These are phyloP conservation scores for Amniataba percoides DNA, from an alignment of 2,797 vertebrate species.

Conservation along the genomic window DNA sequence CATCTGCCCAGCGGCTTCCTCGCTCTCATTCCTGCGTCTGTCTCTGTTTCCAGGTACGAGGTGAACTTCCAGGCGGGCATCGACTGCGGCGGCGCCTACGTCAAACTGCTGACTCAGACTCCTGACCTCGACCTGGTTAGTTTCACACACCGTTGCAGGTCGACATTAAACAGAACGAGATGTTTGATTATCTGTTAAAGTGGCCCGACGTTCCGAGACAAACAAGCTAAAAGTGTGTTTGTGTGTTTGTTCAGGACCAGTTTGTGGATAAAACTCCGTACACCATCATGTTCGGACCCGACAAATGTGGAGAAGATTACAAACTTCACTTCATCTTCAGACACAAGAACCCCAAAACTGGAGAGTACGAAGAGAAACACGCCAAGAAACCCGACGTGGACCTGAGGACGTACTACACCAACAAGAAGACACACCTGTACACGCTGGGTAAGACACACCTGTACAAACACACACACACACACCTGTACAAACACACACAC, in stretches of 20 bases:
- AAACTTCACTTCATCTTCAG: slow-evolving; percentile 99
- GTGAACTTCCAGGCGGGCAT: slow-evolving; percentile 98
- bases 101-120: slow-evolving; percentile 94
- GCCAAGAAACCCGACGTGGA: slow-evolving; percentile 95
- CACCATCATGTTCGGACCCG: slow-evolving; percentile 99
- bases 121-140: slow-evolving; percentile 92
- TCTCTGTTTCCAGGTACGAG: slow-evolving; percentile 89
- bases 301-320: slow-evolving; percentile 99
- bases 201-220: too few relatives aligned
- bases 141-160: background rate
- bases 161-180: too few relatives aligned
- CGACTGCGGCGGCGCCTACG: slow-evolving; percentile 97
- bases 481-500: background rate
- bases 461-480: slow-evolving; percentile 4
- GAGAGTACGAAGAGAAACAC: slow-evolving; percentile 95
- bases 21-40: background rate
- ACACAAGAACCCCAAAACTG: slow-evolving; percentile 96
- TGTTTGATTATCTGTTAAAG: too few relatives aligned
- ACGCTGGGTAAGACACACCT: slow-evolving; percentile 88
- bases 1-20: rapidly evolving
- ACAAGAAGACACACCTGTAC: slow-evolving; percentile 98
- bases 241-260: slow-evolving; percentile 85
- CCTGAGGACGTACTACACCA: slow-evolving; percentile 94
- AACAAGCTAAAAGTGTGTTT: background rate
- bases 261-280: slow-evolving; percentile 98